These are phyloP conservation scores for Psittacula cyanocephala DNA, from an alignment of 2,113 vertebrate genomes.

Conservation along the genomic window DNA sequence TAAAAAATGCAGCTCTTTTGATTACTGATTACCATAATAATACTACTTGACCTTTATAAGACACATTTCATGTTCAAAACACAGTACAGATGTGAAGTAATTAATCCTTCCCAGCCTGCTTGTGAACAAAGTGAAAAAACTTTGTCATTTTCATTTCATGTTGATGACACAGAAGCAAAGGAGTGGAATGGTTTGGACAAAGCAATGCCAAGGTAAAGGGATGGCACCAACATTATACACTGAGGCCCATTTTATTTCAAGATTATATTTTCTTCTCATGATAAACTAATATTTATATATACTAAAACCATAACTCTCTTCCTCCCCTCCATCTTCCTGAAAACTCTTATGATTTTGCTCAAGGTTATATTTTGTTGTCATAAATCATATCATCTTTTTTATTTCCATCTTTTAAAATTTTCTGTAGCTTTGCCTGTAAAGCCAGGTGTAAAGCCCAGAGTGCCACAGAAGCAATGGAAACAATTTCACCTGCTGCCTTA, in stretches of 20 bases:
- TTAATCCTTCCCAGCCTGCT: not conserved
- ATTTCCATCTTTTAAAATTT: accelerated
- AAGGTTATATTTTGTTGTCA: not conserved
- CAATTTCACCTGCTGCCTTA: not conserved
- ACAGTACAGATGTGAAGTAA: not conserved
- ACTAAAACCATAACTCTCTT: not conserved
- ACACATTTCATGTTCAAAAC: not conserved
- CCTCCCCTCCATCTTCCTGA: not conserved
- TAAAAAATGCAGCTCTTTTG: not conserved
- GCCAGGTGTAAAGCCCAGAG: not conserved
- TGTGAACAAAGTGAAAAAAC: not conserved
- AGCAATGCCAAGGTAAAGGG: not conserved
- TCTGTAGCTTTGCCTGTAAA: not conserved
- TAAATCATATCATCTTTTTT: not conserved
- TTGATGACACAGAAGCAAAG: not conserved
- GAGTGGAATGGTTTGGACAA: not conserved
- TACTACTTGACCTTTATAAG: not conserved
- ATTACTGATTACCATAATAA: not conserved
- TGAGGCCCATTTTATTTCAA: not conserved
- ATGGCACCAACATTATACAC: not conserved
- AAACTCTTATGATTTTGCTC: not conserved
- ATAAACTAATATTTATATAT: not conserved
- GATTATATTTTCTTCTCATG: not conserved
- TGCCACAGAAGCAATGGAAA: not conserved
- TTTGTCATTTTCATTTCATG: not conserved